Base-by-base conservation (phyloP, 2,888 invertebrate species). In the Oxytorus armatus region DNA sequence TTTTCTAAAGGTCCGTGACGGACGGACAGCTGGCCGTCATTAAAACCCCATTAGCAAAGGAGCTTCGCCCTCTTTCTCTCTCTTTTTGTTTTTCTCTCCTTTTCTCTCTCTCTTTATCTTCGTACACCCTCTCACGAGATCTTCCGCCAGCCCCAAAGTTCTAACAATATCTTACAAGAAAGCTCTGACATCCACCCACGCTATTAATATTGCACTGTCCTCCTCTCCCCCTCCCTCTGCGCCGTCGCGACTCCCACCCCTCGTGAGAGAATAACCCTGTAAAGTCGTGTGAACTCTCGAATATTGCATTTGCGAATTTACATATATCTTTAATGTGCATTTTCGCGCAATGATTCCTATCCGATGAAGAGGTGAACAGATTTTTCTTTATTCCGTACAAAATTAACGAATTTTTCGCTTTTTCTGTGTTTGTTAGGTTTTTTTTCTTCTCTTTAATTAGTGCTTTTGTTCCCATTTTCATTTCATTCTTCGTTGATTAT, bases 1-100 rank as follows among this genome's bases (percentile, higher is more conserved):
- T 88, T 87, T 87, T 90, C 89, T 88, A 89, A 90, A 90, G 90
- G 85, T 89, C 88, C 88, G 87, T 88, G 90, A 83, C 79, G 81
- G 90, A 90, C 88, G 87, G 92, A 90, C 92, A 90, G 92, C 92
- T 91, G 91, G 90, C 91, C 90, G 92, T 92, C 92, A 92, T 91
- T 91, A 91, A 91, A 91, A 91, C 90, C 84, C 84, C 88, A 88
- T 89, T 88, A 89, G 88, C 86, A 74, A 83, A 82, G 82, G 77
- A 82, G 78, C 79, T 63, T 57, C 55, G 65, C 72, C 86, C 88
- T 88, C 74, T 73, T 72, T 85, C 83, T 75, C 61, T 47, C 65
- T 78, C 81, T 82, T 47, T 77, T 47, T 65, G 36, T 77, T 63
- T 68, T 65, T 51, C 23, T 25, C 55, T 63, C 51, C 44, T 57